These are phyloP conservation scores for Cacatua alba DNA, from an alignment of 2,113 vertebrate species.

Conservation along the genomic window DNA sequence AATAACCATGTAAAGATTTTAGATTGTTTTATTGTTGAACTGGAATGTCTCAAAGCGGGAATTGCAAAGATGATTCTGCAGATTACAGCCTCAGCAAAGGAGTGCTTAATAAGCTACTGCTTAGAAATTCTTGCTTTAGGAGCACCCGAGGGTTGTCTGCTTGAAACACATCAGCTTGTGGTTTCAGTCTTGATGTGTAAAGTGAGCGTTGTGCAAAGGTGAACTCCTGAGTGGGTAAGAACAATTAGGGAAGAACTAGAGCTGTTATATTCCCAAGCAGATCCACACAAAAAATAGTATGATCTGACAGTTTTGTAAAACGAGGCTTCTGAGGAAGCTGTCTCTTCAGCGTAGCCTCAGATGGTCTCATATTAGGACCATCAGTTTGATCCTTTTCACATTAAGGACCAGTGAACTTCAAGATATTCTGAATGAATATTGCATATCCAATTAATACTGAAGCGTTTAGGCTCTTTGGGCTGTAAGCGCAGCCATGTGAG, in stretches of 20 bases:
- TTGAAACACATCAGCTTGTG: background rate
- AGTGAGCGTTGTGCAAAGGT: background rate
- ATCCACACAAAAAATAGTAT: accelerated
- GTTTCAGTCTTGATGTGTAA: background rate
- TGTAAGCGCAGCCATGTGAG: background rate
- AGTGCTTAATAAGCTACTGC: accelerated
- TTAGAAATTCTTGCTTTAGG: background rate
- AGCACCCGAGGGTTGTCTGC: background rate
- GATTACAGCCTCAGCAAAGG: background rate
- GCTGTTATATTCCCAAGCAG: background rate
- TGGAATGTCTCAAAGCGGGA: background rate
- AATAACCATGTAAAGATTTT: background rate
- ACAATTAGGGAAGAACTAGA: background rate
- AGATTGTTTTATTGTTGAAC: background rate
- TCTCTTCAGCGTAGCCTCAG: background rate
- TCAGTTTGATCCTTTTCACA: background rate
- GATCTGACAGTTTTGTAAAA: background rate
- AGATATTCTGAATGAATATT: background rate
- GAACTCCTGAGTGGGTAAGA: background rate
- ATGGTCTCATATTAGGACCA: background rate
- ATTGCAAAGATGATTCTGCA: background rate
- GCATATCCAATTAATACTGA: accelerated
- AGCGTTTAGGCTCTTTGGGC: accelerated
- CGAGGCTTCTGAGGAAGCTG: background rate
- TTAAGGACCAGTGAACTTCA: background rate